These are phyloP conservation scores for Trichomycterus rosablanca DNA, from an alignment of 2,113 vertebrate species.

Conservation along the genomic window DNA sequence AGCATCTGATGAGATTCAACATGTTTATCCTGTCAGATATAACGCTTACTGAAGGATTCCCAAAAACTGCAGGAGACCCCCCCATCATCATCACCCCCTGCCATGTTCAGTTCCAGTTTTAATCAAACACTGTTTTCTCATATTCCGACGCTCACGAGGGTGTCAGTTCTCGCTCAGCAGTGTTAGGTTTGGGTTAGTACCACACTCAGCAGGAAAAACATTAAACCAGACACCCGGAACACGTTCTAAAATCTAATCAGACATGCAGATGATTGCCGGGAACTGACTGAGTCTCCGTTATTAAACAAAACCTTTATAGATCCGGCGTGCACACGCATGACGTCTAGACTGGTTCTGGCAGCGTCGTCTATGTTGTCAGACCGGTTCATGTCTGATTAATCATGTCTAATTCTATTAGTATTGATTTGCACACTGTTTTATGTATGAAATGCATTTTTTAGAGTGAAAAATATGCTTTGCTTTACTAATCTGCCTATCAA, in stretches of 20 bases:
- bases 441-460: constrained; percentile 25
- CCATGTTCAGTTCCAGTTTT: background rate
- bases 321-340: background rate
- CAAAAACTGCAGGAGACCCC: background rate
- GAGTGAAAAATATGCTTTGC: constrained; percentile 28
- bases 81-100: too few species aligned
- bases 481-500: constrained; percentile 42
- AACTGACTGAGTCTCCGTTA: too few species aligned
- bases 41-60: background rate
- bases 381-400: background rate
- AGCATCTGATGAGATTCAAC: background rate
- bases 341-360: background rate
- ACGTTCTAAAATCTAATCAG: too few species aligned
- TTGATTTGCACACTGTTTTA: constrained; percentile 3
- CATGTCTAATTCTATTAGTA: constrained; percentile 1
- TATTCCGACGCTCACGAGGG: background rate
- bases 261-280: too few species aligned
- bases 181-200: background rate
- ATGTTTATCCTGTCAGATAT: too few species aligned
- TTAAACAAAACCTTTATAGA: too few species aligned
- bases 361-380: background rate
- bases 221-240: too few species aligned
- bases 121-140: constrained; percentile 1
- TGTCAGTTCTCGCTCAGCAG: background rate
- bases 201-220: background rate